Evolutionary conservation across 2,797 vertebrate species (phyloP), one percentile per base, ranked within the genome.

Genomic region (Tokudaia muenninki): DNA sequence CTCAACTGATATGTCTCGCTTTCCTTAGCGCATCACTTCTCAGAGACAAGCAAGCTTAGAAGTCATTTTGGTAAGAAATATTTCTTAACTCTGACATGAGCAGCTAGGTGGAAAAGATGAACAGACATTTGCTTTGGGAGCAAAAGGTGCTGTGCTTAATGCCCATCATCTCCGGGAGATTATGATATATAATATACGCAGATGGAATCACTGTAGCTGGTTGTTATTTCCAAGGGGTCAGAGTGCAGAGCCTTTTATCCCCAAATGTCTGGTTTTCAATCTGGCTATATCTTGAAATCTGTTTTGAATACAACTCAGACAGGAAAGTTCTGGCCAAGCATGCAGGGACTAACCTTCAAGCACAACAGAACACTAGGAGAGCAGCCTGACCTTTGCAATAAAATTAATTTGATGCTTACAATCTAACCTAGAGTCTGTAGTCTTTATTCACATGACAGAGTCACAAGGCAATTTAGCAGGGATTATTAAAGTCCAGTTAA

Each of bases 401-500:
- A 97, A 97, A 92, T 94, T 96, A 98, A 96, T 96, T 94, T 91
- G 92, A 97, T 95, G 94, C 74, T 94, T 97, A 94, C 63, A 96
- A 83, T 95, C 84, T 97, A 96, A 97, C 93, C 44, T 79, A 86
- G 88, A 97, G 96, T 93, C 84, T 34, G 3, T 72, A 79, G 81
- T 41, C 86, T 97, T 92, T 97, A 93, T 97, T 87, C 82, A 96
- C 78, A 90, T 92, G 93, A 91, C 81, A 97, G 82, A 96, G 67
- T 95, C 88, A 92, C 77, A 94, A 93, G 90, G 96, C 74, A 97
- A 95, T 96, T 97, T 95, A 94, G 87, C 67, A 89, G 65, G 77
- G 84, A 95, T 96, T 97, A 96, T 96, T 97, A 98, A 98, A 97
- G 93, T 97, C 84, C 93, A 95, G 78, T 96, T 97, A 87, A 97